Conservation (phyloP, 2,113 vertebrate species). For the Hippocampus mohnikei region DNA sequence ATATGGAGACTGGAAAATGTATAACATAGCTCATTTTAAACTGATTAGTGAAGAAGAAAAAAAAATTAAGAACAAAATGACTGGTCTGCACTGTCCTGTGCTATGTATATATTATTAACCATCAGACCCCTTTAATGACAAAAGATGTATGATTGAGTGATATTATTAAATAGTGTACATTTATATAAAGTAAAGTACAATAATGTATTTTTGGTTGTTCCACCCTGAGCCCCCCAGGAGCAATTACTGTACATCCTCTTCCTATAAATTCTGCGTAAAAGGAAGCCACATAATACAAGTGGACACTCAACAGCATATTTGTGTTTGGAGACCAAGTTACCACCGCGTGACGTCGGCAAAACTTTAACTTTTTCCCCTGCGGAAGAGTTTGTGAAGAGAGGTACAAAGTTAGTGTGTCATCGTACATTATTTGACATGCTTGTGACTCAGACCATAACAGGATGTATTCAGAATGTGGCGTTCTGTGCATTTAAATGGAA, state of each 20-base stretch:
- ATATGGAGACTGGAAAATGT: too few relatives aligned
- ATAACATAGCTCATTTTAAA: too few relatives aligned
- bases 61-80: too few relatives aligned
- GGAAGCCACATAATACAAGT: background rate
- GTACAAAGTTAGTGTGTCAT: conserved; percentile 21
- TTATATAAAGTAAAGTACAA: background rate
- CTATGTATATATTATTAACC: too few relatives aligned
- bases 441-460: conserved; percentile 18
- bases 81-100: too few relatives aligned
- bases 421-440: conserved; percentile 26
- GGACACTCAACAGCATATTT: background rate
- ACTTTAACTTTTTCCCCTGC: conserved; percentile 1
- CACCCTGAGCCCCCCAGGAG: background rate
- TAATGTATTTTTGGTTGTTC: background rate
- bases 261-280: background rate
- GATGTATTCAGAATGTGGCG: background rate
- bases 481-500: background rate
- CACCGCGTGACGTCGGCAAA: background rate
- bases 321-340: background rate
- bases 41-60: too few relatives aligned
- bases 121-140: background rate
- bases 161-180: background rate
- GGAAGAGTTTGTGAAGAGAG: background rate
- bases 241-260: background rate
- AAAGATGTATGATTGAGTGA: background rate